Evolutionary conservation across 1,140 invertebrate species (phyloP).

Genomic region (Drosophila biarmipes): DNA sequence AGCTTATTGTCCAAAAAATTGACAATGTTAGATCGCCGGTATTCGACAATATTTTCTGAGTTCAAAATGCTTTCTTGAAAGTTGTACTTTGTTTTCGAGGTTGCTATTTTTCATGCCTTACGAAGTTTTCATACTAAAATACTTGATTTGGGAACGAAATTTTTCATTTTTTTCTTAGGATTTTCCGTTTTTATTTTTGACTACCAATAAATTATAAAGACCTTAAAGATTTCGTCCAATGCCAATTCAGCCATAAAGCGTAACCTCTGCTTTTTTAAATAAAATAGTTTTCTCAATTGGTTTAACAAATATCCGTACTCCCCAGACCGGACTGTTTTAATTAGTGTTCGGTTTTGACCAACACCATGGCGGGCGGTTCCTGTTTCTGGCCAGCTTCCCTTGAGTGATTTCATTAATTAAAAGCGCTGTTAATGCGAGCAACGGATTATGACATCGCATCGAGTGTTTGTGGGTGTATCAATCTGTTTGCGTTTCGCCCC

Average conservation of each 20-base stretch:
- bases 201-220: background rate
- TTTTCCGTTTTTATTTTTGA: background rate
- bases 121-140: no score
- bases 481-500: slow-evolving; percentile 34
- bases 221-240: background rate
- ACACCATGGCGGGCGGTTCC: slow-evolving; percentile 6
- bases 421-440: slow-evolving; percentile 76
- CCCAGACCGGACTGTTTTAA: slow-evolving; percentile 10
- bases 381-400: slow-evolving; percentile 39
- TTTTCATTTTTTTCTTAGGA: no score
- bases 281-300: slow-evolving; percentile 6
- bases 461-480: slow-evolving; percentile 53
- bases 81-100: no score
- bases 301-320: slow-evolving; percentile 10
- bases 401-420: slow-evolving; percentile 77
- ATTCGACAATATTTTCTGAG: no score
- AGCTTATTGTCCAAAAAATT: no score
- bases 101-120: no score
- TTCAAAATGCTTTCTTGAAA: no score
- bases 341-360: slow-evolving; percentile 35
- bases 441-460: slow-evolving; percentile 76
- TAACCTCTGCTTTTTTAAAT: background rate
- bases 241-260: background rate
- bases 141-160: no score
- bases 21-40: no score